These are phyloP conservation scores for Centropus unirufus DNA, from an alignment of 2,113 vertebrate genomes.

Conservation along the genomic window DNA sequence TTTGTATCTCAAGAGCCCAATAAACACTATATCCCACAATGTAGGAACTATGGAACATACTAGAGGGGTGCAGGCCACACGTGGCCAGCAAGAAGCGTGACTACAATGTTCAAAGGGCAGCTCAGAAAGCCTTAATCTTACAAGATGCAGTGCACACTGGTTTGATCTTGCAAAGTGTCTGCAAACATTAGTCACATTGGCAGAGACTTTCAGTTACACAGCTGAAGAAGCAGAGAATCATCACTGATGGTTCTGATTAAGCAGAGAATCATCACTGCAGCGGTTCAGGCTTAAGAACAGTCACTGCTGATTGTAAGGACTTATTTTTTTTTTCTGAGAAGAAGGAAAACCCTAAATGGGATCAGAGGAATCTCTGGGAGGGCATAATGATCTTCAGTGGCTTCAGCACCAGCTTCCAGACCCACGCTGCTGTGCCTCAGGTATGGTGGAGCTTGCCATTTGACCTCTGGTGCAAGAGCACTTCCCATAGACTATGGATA, in stretches of 20 bases:
- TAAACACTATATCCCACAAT: neutral
- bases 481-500: neutral
- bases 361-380: neutral
- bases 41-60: neutral
- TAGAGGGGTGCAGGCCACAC: neutral
- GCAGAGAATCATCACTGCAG: neutral
- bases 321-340: neutral
- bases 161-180: neutral
- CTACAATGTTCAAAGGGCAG: neutral
- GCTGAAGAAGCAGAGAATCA: neutral
- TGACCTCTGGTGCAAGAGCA: neutral
- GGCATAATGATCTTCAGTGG: neutral
- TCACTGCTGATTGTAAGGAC: neutral
- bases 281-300: neutral
- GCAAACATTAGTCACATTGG: neutral
- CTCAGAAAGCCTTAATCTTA: neutral
- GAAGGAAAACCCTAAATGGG: neutral
- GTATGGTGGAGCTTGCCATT: neutral
- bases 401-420: neutral
- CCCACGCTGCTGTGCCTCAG: neutral
- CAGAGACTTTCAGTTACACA: neutral
- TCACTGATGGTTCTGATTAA: neutral
- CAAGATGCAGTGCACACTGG: neutral
- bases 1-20: neutral
- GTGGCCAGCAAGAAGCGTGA: neutral